These are phyloP conservation scores for Acrocera orbiculus DNA, from an alignment of 2,888 invertebrate species.

Conservation along the genomic window DNA sequence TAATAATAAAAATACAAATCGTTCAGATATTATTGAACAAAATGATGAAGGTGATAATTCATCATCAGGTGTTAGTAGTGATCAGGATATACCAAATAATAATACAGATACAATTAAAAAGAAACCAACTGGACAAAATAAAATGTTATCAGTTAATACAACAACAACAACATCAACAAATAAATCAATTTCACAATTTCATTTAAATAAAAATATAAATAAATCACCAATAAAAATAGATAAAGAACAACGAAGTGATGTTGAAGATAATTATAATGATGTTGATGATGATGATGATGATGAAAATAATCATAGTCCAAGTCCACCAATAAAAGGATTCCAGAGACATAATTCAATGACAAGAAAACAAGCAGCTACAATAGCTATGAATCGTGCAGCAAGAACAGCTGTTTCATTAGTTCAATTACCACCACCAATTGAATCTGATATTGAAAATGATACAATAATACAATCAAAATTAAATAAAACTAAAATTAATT, in stretches of 20 bases:
- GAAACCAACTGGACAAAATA: constrained; percentile 23
- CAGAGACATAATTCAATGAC: constrained; percentile 45
- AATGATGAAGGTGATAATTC: constrained; percentile 74
- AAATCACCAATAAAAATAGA: constrained; percentile 14
- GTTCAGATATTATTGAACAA: constrained; percentile 20
- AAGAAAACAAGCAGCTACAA: constrained; percentile 41
- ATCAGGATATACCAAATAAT: constrained; percentile 52
- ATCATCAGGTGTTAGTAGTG: constrained; percentile 73
- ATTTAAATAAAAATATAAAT: too few species aligned
- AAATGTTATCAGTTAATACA: too few species aligned
- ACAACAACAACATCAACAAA: constrained; percentile 6
- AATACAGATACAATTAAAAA: constrained; percentile 32
- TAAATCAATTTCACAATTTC: not conserved
- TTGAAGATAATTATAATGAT: constrained; percentile 22
- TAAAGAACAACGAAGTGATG: constrained; percentile 26
- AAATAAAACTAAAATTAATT: constrained; percentile 15
- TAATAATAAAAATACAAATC: constrained; percentile 12
- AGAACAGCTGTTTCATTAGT: constrained; percentile 58
- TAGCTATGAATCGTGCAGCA: constrained; percentile 37
- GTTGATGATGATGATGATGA: too few species aligned
- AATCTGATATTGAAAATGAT: constrained; percentile 50
- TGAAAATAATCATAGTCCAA: constrained; percentile 28
- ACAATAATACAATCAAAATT: constrained; percentile 16
- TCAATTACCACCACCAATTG: constrained; percentile 63
- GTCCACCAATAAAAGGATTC: constrained; percentile 34